phyloP scores from a whole-genome alignment of 2,888 invertebrate genomes.

The Stenoptilia bipunctidactyla region DNA sequence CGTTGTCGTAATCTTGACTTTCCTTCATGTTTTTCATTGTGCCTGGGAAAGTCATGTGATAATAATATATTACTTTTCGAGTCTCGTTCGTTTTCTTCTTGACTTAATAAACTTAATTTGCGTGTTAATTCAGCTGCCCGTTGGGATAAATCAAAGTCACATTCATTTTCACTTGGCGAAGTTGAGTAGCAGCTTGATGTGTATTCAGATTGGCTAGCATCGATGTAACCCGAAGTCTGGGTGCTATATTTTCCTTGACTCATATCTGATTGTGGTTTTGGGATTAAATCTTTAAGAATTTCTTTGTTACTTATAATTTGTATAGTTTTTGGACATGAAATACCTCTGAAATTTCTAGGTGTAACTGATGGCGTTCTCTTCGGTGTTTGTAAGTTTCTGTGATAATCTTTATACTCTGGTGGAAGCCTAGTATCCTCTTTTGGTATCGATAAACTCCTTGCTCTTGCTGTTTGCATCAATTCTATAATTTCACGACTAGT shows the following conservation, averaged over 20 bases:
- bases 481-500: constrained; percentile 61
- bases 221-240: constrained; percentile 58
- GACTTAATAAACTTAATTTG: constrained; percentile 53
- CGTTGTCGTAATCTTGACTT: constrained; percentile 41
- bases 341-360: constrained; percentile 43
- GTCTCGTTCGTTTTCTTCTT: constrained; percentile 49
- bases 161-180: constrained; percentile 65
- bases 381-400: constrained; percentile 68
- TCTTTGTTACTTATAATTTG: constrained; percentile 63
- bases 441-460: constrained; percentile 62
- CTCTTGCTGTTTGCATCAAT: constrained; percentile 59
- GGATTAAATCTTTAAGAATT: constrained; percentile 60
- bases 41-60: constrained; percentile 22
- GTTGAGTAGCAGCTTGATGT: constrained; percentile 66
- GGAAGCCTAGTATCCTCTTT: constrained; percentile 57
- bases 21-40: constrained; percentile 19
- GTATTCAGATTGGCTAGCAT: constrained; percentile 65
- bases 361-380: constrained; percentile 48
- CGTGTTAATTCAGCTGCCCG: constrained; percentile 53
- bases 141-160: constrained; percentile 58
- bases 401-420: constrained; percentile 37
- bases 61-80: constrained; percentile 31
- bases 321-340: constrained; percentile 66
- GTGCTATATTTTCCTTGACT: constrained; percentile 41
- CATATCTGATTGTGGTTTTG: constrained; percentile 34